phyloP scores from a whole-genome alignment of 2,888 invertebrate species.

The Mesorhabditis belari region DNA sequence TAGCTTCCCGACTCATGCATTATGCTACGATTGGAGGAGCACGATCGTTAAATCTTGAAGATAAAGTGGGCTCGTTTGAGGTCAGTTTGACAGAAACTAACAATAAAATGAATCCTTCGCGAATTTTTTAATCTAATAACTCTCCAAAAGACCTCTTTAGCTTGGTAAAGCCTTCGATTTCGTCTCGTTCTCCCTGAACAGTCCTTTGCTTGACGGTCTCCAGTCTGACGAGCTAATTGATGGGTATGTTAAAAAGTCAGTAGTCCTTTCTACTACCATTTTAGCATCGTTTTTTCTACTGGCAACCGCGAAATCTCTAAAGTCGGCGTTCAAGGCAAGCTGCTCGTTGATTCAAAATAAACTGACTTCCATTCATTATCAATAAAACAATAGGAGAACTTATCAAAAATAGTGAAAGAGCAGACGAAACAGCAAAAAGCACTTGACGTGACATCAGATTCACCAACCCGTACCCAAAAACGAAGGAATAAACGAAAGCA shows the following conservation, averaged over 20 bases:
- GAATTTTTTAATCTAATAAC: too few species aligned
- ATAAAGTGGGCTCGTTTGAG: conserved; percentile 26
- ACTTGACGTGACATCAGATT: background rate
- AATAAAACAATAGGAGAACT: background rate
- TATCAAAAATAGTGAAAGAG: background rate
- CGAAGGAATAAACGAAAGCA: too few species aligned
- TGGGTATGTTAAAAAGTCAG: conserved; percentile 2
- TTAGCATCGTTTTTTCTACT: conserved; percentile 38
- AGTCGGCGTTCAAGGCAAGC: conserved; percentile 36
- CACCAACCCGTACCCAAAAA: too few species aligned
- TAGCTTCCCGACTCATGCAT: conserved; percentile 30
- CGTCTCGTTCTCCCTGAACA: conserved; percentile 28
- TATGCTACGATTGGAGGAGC: conserved; percentile 45
- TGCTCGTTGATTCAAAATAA: too few species aligned
- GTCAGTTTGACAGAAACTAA: background rate
- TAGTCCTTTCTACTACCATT: too few species aligned
- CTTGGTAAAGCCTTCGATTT: conserved; percentile 40
- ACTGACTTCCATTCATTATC: background rate
- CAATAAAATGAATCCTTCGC: background rate
- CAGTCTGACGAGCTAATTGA: conserved; percentile 6
- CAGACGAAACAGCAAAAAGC: background rate
- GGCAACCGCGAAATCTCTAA: conserved; percentile 44
- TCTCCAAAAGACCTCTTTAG: background rate
- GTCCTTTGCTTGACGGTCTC: conserved; percentile 14
- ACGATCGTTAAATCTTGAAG: conserved; percentile 27